These are phyloP conservation scores for Alligator sinensis DNA, from an alignment of 2,113 vertebrate species.

Conservation along the genomic window DNA sequence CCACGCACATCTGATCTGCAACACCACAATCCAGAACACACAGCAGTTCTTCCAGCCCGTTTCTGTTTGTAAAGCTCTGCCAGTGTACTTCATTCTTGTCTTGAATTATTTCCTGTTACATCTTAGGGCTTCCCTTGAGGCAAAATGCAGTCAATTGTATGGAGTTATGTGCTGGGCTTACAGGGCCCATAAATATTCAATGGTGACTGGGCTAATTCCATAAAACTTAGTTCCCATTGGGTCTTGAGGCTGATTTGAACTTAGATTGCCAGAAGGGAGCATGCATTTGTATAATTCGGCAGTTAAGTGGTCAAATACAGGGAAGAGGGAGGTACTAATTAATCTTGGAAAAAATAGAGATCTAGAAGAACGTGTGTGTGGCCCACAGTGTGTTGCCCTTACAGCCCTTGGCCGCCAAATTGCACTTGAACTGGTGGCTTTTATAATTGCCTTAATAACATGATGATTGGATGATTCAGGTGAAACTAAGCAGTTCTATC, in stretches of 20 bases:
- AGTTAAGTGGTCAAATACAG: fast-evolving
- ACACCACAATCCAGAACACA: neutral
- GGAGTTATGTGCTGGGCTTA: fast-evolving
- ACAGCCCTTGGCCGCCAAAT: neutral
- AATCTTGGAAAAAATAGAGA: neutral
- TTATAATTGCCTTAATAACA: neutral
- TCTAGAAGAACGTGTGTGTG: neutral
- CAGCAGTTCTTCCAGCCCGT: neutral
- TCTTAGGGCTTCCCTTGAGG: neutral
- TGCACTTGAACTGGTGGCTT: neutral
- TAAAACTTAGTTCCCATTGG: fast-evolving
- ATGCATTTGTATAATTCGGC: neutral
- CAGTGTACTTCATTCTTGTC: fast-evolving
- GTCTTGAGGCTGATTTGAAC: neutral
- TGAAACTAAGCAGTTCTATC: neutral
- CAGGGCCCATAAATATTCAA: fast-evolving
- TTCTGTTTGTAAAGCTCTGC: neutral
- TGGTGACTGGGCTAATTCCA: neutral
- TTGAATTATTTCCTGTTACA: fast-evolving
- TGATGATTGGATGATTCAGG: neutral
- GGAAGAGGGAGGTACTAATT: neutral
- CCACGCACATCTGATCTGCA: neutral
- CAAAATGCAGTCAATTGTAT: fast-evolving
- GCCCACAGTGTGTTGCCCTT: neutral
- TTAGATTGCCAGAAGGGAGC: neutral